Base-by-base conservation (phyloP, 2,113 vertebrate genomes). In the Cynoglossus semilaevis region DNA sequence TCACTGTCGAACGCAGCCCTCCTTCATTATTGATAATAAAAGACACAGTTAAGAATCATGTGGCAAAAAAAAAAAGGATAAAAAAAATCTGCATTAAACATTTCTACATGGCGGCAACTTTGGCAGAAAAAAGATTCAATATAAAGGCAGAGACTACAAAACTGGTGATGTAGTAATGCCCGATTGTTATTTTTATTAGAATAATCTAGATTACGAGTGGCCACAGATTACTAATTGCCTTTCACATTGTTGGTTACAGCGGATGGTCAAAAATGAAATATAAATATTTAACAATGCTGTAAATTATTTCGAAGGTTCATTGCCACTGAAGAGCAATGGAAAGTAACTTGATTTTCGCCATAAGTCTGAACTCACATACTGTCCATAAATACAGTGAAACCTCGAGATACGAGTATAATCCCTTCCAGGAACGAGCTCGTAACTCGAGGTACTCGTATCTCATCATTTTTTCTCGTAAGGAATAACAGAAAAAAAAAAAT, bases 331-430 rank as follows among this genome's bases (percentile, higher is more conserved):
- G 65, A 50, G 50, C 48, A 9, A 53, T 35, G 57, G 45, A 70
- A n/a, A n/a, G n/a, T n/a, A n/a, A n/a, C n/a, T n/a, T n/a, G n/a
- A n/a, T n/a, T n/a, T n/a, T n/a, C n/a, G n/a, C n/a, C n/a, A n/a
- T n/a, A n/a, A n/a, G n/a, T n/a, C n/a, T 35, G 60, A 70, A 60
- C 56, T 76, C 69, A 81, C 69, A 63, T 68, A 72, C 61, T 59
- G 65, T 54, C 65, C 51, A 35, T 64, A n/a, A n/a, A n/a, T n/a
- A n/a, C n/a, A n/a, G n/a, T n/a, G n/a, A n/a, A n/a, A n/a, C n/a
- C n/a, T n/a, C n/a, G n/a, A n/a, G n/a, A n/a, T n/a, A n/a, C n/a
- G n/a, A n/a, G n/a, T n/a, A n/a, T n/a, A n/a, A n/a, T n/a, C n/a
- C n/a, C n/a, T n/a, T n/a, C n/a, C n/a, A n/a, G n/a, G n/a, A n/a